phyloP scores from a whole-genome alignment of 1,140 invertebrate genomes.

The Calephelis nemesis region DNA sequence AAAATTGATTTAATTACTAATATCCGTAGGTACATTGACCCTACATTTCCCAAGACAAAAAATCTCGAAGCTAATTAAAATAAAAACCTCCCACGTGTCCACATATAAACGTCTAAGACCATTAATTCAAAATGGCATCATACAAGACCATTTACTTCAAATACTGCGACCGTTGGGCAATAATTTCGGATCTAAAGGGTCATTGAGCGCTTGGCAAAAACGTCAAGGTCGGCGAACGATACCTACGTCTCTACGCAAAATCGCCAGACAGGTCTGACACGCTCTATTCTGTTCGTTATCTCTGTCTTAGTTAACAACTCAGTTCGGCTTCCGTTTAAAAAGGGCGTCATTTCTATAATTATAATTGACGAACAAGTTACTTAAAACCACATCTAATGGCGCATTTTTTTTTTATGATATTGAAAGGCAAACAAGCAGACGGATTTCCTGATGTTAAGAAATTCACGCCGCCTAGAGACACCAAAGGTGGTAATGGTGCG shows the following conservation, averaged over 20 bases:
- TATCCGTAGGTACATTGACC: too few relatives aligned
- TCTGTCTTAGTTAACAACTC: not conserved
- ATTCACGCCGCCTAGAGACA: too few relatives aligned
- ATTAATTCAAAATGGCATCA: constrained; percentile 4
- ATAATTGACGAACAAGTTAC: too few relatives aligned
- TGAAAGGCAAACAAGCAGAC: too few relatives aligned
- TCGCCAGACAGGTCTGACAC: constrained; percentile 38
- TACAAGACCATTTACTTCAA: constrained; percentile 26
- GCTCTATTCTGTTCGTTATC: constrained; percentile 29
- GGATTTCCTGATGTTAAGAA: too few relatives aligned
- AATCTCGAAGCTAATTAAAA: not conserved
- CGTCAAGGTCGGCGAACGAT: constrained; percentile 39
- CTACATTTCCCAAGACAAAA: too few relatives aligned
- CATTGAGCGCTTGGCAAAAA: constrained; percentile 44
- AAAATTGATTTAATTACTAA: too few relatives aligned
- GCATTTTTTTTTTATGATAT: too few relatives aligned
- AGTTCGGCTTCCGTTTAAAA: not conserved
- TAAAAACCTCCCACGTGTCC: not conserved
- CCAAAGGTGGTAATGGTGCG: too few relatives aligned
- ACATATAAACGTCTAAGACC: not conserved
- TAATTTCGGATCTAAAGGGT: constrained; percentile 46
- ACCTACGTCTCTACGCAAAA: constrained; percentile 40
- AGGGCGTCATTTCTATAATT: too few relatives aligned
- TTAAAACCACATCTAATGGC: too few relatives aligned
- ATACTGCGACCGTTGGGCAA: constrained; percentile 35